Percentiles rank a stretch among this genome's conserved stretches.
Conservation (phyloP, 1,140 invertebrate genomes). For the Trachelipus rathkii region DNA sequence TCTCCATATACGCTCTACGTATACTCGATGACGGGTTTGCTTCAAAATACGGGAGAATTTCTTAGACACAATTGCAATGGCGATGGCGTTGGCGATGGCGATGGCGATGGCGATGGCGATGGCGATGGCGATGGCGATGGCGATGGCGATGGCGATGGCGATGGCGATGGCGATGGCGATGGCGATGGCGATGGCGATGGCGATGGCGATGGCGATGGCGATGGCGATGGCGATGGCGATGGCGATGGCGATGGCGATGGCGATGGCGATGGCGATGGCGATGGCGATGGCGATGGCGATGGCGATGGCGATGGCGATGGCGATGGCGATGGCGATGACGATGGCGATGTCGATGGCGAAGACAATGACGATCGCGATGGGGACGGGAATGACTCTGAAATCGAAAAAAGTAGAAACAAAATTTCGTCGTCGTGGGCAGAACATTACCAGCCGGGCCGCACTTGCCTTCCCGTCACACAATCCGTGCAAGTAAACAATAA, state of each 20-base stretch:
- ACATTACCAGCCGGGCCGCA: too few species aligned
- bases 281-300: slow-evolving; percentile 6
- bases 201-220: background rate
- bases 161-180: slow-evolving; percentile 6
- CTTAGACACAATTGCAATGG: too few species aligned
- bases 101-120: slow-evolving; percentile 1
- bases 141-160: background rate
- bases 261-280: slow-evolving; percentile 6
- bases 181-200: slow-evolving; percentile 6
- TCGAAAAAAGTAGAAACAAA: too few species aligned
- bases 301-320: slow-evolving; percentile 6
- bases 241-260: slow-evolving; percentile 6
- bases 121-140: slow-evolving; percentile 2
- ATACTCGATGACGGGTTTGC: too few species aligned
- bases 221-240: slow-evolving; percentile 1
- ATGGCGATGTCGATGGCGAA: background rate
- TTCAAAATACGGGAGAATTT: too few species aligned
- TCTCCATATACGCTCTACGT: too few species aligned
- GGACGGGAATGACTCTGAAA: too few species aligned
- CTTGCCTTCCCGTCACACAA: too few species aligned
- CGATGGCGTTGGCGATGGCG: slow-evolving; percentile 6
- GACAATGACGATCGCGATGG: too few species aligned
- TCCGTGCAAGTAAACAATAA: too few species aligned
- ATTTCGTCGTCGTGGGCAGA: too few species aligned
- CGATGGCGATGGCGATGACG: slow-evolving; percentile 6